Evolutionary conservation across 2,888 invertebrate genomes (phyloP).

Genomic region (Lacanobia oleracea): DNA sequence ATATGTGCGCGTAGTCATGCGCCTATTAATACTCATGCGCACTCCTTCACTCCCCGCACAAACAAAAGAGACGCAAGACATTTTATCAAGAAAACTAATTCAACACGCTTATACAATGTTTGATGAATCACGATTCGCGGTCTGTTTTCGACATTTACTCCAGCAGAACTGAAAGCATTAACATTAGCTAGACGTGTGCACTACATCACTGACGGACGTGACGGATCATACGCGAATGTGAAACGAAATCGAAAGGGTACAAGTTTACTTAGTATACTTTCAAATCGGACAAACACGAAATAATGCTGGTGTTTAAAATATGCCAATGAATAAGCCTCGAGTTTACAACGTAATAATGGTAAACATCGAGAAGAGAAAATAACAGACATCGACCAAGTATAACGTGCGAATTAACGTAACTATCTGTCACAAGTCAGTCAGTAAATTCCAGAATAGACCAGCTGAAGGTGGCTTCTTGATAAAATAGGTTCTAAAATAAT

Average conservation of each 20-base stretch:
- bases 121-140: slow-evolving; percentile 33
- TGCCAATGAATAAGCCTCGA: slow-evolving; percentile 39
- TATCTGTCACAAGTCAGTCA: background rate
- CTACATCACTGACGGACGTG: slow-evolving; percentile 31
- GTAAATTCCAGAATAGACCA: slow-evolving; percentile 1
- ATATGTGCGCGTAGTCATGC: slow-evolving; percentile 78
- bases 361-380: slow-evolving; percentile 63
- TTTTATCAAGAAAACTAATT: slow-evolving; percentile 52
- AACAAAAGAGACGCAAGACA: slow-evolving; percentile 52
- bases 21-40: slow-evolving; percentile 64
- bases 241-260: slow-evolving; percentile 57
- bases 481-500: slow-evolving; percentile 10
- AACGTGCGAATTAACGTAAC: slow-evolving; percentile 16
- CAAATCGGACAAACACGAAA: slow-evolving; percentile 53
- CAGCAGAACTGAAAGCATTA: slow-evolving; percentile 21
- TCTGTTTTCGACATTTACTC: slow-evolving; percentile 33
- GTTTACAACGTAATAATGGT: slow-evolving; percentile 57
- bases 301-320: slow-evolving; percentile 42
- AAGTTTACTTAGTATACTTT: slow-evolving; percentile 50
- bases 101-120: slow-evolving; percentile 30
- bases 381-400: slow-evolving; percentile 48
- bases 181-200: slow-evolving; percentile 25
- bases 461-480: background rate
- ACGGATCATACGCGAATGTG: slow-evolving; percentile 50
- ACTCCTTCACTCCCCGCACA: slow-evolving; percentile 59